phyloP scores from a whole-genome alignment of 2,797 vertebrate genomes.

The Fratercula arctica region DNA sequence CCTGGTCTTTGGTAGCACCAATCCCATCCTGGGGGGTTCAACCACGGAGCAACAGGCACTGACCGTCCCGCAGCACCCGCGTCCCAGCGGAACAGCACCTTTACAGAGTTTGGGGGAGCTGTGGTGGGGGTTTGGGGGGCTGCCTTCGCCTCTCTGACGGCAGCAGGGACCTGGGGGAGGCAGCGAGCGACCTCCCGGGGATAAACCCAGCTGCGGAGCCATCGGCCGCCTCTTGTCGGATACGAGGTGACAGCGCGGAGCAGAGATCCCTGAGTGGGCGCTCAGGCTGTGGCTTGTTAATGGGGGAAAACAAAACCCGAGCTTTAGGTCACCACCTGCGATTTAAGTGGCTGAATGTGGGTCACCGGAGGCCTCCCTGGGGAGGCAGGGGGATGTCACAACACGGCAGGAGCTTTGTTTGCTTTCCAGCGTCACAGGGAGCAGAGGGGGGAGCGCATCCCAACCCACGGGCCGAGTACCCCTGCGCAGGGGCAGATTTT shows the following conservation, averaged over 20 bases:
- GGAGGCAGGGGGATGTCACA: not conserved
- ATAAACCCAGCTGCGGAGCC: not conserved
- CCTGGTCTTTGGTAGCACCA: not conserved
- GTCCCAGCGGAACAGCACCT: not conserved
- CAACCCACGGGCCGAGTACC: not conserved
- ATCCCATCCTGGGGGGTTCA: accelerated
- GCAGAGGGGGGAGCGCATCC: not conserved
- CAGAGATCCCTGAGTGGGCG: not conserved
- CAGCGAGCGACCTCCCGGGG: not conserved
- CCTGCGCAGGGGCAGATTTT: not conserved
- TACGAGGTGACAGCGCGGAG: not conserved
- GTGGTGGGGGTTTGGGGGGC: not conserved
- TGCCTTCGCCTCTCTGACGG: accelerated
- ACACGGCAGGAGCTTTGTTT: not conserved
- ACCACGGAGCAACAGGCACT: accelerated
- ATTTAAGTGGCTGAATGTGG: not conserved
- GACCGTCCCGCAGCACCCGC: accelerated
- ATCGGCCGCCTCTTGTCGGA: not conserved
- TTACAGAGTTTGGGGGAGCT: accelerated
- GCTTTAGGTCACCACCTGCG: not conserved
- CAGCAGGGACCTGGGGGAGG: not conserved
- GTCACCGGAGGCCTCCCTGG: not conserved
- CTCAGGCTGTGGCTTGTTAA: not conserved
- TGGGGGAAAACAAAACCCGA: not conserved
- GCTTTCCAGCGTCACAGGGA: not conserved